Evolutionary conservation across 2,888 invertebrate genomes (phyloP).

Genomic region (Orthosia incerta): DNA sequence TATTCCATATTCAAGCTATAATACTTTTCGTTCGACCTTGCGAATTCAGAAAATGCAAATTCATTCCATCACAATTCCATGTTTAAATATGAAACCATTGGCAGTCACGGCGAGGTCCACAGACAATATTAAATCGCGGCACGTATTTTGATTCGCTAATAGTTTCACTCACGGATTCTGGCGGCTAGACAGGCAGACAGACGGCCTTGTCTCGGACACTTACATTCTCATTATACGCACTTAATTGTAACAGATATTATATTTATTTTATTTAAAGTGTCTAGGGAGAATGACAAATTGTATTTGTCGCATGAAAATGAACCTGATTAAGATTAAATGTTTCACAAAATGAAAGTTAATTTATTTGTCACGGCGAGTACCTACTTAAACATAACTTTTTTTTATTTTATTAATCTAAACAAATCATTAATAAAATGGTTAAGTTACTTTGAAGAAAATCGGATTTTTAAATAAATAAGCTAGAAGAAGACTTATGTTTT

Average conservation of each 20-base stretch:
- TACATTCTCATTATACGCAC: slow-evolving; percentile 7
- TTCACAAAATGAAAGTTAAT: neutral
- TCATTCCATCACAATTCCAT: slow-evolving; percentile 21
- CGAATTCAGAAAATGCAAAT: neutral
- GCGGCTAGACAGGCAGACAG: slow-evolving; percentile 21
- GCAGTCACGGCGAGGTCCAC: slow-evolving; percentile 14
- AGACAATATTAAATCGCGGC: slow-evolving; percentile 25
- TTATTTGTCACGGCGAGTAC: neutral
- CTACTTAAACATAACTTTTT: neutral
- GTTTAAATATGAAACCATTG: slow-evolving; percentile 24
- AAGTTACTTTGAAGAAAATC: neutral
- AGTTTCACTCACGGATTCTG: slow-evolving; percentile 40
- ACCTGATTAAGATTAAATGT: neutral
- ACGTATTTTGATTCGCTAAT: slow-evolving; percentile 34
- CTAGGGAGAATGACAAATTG: slow-evolving; percentile 21
- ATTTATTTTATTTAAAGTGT: slow-evolving; percentile 37
- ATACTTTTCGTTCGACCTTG: slow-evolving; percentile 1
- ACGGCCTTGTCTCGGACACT: slow-evolving; percentile 27
- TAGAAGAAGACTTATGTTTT: no score
- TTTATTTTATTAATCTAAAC: neutral
- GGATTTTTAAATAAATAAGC: neutral
- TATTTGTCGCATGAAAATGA: neutral
- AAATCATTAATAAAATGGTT: neutral
- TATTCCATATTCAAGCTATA: neutral
- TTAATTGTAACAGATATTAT: slow-evolving; percentile 9